A percentile compares a stretch with the other conserved stretches of the same genome.
phyloP scores from a whole-genome alignment of 2,888 invertebrate species.

The Trissonchulus sp. region DNA sequence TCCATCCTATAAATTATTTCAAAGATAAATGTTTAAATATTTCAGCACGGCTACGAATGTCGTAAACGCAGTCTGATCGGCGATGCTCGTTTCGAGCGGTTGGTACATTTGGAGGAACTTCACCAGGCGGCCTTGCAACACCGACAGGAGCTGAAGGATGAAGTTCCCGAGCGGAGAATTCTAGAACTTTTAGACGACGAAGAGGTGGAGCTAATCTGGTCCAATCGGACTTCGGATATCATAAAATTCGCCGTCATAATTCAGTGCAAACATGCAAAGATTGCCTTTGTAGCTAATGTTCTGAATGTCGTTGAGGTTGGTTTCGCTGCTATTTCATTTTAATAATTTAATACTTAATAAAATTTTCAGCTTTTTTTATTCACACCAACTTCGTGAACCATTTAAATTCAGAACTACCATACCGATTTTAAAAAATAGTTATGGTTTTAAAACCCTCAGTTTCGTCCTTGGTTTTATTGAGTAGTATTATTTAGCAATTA shows the following conservation, averaged over 20 bases:
- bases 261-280: not conserved
- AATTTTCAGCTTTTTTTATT: no score
- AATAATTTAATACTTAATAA: no score
- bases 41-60: conserved; percentile 86
- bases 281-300: not conserved
- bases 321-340: no score
- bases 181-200: conserved; percentile 47
- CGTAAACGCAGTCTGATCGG: conserved; percentile 90
- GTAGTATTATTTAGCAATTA: no score
- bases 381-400: no score
- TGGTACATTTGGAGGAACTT: not conserved
- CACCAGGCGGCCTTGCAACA: not conserved
- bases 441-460: no score
- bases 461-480: no score
- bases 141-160: not conserved
- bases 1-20: no score
- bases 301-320: conserved; percentile 29
- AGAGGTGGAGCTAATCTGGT: conserved; percentile 45
- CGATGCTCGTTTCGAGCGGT: conserved; percentile 83
- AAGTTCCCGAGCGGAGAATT: conserved; percentile 35
- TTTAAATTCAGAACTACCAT: no score
- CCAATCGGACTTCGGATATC: conserved; percentile 32
- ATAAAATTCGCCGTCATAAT: conserved; percentile 30
- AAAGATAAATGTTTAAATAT: no score
- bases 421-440: no score